phyloP scores from a whole-genome alignment of 2,797 vertebrate species.

The Myotis planiceps region DNA sequence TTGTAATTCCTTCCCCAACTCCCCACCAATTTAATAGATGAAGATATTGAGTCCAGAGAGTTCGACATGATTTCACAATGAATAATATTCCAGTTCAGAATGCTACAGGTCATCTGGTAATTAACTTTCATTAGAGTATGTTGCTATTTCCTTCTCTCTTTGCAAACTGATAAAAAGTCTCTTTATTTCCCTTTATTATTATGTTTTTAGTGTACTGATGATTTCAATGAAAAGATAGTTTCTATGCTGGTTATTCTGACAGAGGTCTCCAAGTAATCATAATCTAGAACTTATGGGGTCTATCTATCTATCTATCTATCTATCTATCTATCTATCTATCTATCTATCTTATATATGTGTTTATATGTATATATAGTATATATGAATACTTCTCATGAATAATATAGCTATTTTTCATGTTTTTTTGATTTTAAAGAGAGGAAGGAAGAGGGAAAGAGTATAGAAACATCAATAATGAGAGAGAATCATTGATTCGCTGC shows the following conservation, averaged over 20 bases:
- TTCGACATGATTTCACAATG: neutral
- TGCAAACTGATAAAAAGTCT: neutral
- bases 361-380: neutral
- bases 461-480: too few species aligned
- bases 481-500: too few species aligned
- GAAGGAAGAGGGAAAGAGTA: too few species aligned
- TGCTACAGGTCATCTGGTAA: neutral
- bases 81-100: neutral
- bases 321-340: too few species aligned
- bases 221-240: neutral
- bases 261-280: neutral
- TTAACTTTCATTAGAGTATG: neutral
- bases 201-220: neutral
- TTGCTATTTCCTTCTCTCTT: neutral
- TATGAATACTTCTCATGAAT: neutral
- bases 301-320: neutral
- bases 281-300: neutral
- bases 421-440: too few species aligned
- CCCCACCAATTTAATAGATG: neutral
- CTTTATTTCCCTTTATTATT: neutral
- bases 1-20: neutral
- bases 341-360: neutral
- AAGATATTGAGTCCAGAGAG: neutral
- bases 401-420: neutral
- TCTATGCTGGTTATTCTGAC: neutral